Base-by-base conservation (phyloP, 2,113 vertebrate species). In the Nibea albiflora region DNA sequence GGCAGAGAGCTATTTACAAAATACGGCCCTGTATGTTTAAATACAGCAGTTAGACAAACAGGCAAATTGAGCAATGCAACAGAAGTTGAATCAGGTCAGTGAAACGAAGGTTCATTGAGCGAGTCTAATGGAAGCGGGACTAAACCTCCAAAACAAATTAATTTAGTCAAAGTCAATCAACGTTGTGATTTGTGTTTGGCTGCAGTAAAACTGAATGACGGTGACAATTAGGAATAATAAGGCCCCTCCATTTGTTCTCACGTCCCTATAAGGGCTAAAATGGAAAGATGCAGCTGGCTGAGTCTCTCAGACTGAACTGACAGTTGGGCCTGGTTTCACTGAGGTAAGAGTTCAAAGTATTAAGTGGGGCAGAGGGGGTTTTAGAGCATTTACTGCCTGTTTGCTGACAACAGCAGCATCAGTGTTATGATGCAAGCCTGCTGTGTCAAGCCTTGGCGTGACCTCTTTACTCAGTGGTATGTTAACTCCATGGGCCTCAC, bases 141-240 rank as follows among this genome's bases (percentile, higher is more conserved):
- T 56, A 65, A 56, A 76, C 56, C 76, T 50, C 42, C 49, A 53
- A 75, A 84, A 86, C 78, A 92, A 88, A 88, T 76, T 62, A 35
- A 80, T 78, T 88, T 78, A 88, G 62, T 92, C 90, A 84, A 70
- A 86, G 84, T 90, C 86, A 89, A 75, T 90, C 87, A 89, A 50
- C 24, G 54, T 74, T 85, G 85, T 47, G 73, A 6, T 92, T 84
- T 85, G 57, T 63, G 42, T 80, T 74, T 75, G 54, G 58, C 62
- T n/a, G 78, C 62, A 87, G 78, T 78, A 72, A 81, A 80, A 58
- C 63, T 67, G 24, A 83, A 76, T 47, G 56, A 60, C 49, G 15
- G 17, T 60, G 58, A 87, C 80, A 86, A 88, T 90, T 90, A 85
- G 78, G 26, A 83, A 61, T 83, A 90, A 94, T 69, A 80, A 88